Evolutionary conservation across 2,888 invertebrate genomes (phyloP).

Genomic region (Sussaba pulchella): DNA sequence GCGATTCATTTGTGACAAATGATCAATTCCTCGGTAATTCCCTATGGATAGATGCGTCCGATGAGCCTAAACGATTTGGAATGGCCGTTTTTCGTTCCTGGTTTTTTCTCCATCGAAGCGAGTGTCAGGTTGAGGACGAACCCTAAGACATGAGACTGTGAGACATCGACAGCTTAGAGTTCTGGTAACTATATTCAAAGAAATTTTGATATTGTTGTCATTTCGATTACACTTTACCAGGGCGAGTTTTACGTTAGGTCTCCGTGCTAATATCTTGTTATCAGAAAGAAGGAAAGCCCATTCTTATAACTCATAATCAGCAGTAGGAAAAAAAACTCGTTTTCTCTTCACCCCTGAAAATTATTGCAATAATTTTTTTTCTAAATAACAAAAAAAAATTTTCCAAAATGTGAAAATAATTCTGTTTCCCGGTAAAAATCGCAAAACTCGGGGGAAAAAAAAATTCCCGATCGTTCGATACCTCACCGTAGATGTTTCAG

Average conservation of each 20-base stretch:
- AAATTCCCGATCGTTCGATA: not conserved
- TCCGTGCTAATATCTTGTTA: too few species aligned
- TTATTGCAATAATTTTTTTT: too few species aligned
- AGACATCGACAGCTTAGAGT: too few species aligned
- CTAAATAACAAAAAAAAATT: too few species aligned
- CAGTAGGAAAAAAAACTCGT: too few species aligned
- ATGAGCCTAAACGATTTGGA: slow-evolving; percentile 56
- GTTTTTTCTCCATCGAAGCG: slow-evolving; percentile 9
- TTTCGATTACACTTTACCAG: too few species aligned
- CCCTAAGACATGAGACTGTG: not conserved
- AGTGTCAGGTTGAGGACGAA: not conserved
- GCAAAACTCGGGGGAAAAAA: not conserved
- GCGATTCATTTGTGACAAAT: slow-evolving; percentile 75
- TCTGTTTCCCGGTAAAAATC: not conserved
- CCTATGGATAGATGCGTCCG: slow-evolving; percentile 36
- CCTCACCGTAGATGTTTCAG: not conserved
- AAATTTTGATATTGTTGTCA: too few species aligned
- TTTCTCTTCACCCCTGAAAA: too few species aligned
- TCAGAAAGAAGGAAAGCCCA: too few species aligned
- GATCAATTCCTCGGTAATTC: slow-evolving; percentile 74
- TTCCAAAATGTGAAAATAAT: not conserved
- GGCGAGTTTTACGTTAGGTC: too few species aligned
- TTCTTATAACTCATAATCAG: too few species aligned
- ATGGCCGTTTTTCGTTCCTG: slow-evolving; percentile 51
- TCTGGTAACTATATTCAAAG: too few species aligned